These are phyloP conservation scores for Zaprionus gabonicus DNA, from an alignment of 1,140 invertebrate species.

Conservation along the genomic window DNA sequence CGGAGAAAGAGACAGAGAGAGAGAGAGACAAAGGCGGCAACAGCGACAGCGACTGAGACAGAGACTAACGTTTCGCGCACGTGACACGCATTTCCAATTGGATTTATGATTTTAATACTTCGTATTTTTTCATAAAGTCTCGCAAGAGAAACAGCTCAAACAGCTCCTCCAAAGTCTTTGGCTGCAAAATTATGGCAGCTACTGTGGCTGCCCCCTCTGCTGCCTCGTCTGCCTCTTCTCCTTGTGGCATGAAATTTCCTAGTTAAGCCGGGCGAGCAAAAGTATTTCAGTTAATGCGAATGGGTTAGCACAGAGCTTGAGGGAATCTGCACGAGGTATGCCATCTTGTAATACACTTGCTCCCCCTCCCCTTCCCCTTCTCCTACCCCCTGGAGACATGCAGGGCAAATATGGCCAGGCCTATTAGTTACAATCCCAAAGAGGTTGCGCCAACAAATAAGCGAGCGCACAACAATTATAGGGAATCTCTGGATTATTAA, in stretches of 20 bases:
- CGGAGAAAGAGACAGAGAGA: not conserved
- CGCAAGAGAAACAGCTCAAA: constrained; percentile 35
- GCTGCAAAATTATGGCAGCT: constrained; percentile 45
- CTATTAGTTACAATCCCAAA: constrained; percentile 21
- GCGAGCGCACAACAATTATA: constrained; percentile 2
- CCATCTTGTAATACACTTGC: not conserved
- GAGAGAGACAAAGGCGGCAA: not conserved
- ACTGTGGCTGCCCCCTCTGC: constrained; percentile 1
- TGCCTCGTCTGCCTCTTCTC: not conserved
- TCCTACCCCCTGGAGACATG: not conserved
- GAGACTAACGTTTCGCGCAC: constrained; percentile 78
- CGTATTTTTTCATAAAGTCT: constrained; percentile 79
- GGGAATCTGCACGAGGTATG: not conserved
- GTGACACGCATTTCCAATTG: constrained; percentile 79
- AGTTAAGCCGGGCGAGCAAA: constrained; percentile 44
- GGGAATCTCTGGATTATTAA: not conserved
- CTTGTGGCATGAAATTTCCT: constrained; percentile 45
- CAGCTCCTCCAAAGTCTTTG: constrained; percentile 27
- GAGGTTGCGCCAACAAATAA: constrained; percentile 1
- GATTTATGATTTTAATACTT: constrained; percentile 82
- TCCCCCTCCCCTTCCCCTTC: not conserved
- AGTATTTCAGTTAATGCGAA: constrained; percentile 52
- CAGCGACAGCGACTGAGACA: constrained; percentile 57
- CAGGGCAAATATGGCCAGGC: constrained; percentile 25
- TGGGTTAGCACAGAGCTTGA: constrained; percentile 31